phyloP scores from a whole-genome alignment of 2,888 invertebrate genomes.

The Monopis laevigella region DNA sequence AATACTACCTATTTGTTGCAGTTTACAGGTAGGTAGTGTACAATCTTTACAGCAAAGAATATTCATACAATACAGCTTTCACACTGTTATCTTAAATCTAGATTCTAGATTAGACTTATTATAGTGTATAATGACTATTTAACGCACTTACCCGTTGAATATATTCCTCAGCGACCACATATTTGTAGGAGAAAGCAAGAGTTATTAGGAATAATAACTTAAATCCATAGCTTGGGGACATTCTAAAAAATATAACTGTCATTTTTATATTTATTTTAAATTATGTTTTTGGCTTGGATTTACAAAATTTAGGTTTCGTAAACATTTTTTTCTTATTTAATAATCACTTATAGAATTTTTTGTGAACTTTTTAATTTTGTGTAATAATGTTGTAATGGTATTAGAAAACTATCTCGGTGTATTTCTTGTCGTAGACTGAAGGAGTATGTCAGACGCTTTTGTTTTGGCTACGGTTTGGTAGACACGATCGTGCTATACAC shows the following conservation, averaged over 20 bases:
- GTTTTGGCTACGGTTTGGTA: constrained; percentile 58
- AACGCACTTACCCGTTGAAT: constrained; percentile 58
- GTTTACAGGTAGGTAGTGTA: too few relatives aligned
- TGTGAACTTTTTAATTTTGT: not conserved
- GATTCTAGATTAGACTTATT: constrained; percentile 1
- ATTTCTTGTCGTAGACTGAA: constrained; percentile 59
- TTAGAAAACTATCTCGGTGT: constrained; percentile 44
- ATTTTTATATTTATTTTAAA: not conserved
- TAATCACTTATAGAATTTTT: not conserved
- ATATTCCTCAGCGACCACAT: constrained; percentile 45
- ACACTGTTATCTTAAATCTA: constrained; percentile 4
- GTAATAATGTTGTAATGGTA: constrained; percentile 5
- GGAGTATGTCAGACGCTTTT: constrained; percentile 56
- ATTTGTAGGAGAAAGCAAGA: constrained; percentile 50
- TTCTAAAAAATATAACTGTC: constrained; percentile 5
- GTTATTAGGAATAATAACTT: not conserved
- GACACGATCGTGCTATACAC: constrained; percentile 35
- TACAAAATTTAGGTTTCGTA: not conserved
- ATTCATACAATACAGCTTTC: too few relatives aligned
- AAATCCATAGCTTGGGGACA: not conserved
- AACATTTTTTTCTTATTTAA: not conserved
- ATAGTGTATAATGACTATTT: not conserved
- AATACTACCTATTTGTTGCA: too few relatives aligned
- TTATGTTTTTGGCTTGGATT: not conserved
- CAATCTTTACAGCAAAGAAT: too few relatives aligned